phyloP scores from a whole-genome alignment of 92 coral and sea anemone genomes.

The Virgularia gustaviana region DNA sequence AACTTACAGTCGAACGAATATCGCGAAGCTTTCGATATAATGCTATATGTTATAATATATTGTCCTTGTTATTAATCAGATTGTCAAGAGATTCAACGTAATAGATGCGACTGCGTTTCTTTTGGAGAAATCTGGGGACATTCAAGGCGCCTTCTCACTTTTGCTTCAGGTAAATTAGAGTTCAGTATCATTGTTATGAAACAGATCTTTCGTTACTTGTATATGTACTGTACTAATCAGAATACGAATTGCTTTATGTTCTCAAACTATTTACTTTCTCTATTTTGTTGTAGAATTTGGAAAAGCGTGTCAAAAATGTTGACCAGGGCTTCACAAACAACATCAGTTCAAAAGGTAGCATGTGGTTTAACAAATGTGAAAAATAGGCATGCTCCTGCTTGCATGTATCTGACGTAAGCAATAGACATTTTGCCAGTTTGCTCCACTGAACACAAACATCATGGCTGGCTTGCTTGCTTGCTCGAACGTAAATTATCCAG shows the following conservation, averaged over 20 bases:
- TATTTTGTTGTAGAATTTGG: constrained; percentile 56
- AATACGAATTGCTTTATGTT: no score
- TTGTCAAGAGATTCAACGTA: constrained; percentile 74
- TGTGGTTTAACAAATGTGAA: not conserved
- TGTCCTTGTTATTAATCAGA: no score
- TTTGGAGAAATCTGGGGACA: constrained; percentile 92
- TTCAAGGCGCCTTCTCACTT: constrained; percentile 89
- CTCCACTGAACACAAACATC: no score
- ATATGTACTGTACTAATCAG: not conserved
- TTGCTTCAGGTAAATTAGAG: constrained; percentile 70
- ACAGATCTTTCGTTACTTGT: no score
- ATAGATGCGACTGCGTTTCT: constrained; percentile 85
- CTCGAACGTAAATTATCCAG: no score
- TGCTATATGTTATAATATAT: no score
- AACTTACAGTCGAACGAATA: no score
- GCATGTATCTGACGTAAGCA: not conserved
- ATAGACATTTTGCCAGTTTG: no score
- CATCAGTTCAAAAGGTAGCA: constrained; percentile 44
- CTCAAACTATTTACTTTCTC: not conserved
- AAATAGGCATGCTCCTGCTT: not conserved
- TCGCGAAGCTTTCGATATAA: no score
- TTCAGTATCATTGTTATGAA: not conserved
- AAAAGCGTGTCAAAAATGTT: constrained; percentile 69
- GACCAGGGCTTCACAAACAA: constrained; percentile 63
- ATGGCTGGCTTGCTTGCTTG: no score